Conservation (phyloP, 2,888 invertebrate genomes). For the Drosophila pegasa region DNA sequence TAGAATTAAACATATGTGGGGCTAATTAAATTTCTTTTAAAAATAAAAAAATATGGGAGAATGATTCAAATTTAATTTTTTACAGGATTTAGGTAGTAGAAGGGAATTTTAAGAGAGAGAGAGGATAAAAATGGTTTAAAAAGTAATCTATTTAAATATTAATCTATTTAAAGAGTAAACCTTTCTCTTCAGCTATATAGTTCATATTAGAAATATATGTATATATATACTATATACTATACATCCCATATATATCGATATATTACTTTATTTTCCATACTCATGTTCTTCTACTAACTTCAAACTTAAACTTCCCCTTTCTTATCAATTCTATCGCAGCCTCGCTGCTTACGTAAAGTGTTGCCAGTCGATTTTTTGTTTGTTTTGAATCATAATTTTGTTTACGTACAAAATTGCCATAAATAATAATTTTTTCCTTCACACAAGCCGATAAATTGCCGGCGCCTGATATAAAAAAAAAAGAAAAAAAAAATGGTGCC, state of each 20-base stretch:
- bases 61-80: not conserved
- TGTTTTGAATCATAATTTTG: constrained; percentile 55
- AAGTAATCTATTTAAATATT: too few relatives aligned
- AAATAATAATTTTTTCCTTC: constrained; percentile 53
- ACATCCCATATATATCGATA: too few relatives aligned
- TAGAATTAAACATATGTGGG: not conserved
- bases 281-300: not conserved
- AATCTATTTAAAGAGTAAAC: too few relatives aligned
- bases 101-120: too few relatives aligned
- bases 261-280: too few relatives aligned
- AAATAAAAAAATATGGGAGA: not conserved
- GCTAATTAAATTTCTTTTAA: not conserved
- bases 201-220: too few relatives aligned
- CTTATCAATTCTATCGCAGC: constrained; percentile 2
- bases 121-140: too few relatives aligned
- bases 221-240: too few relatives aligned
- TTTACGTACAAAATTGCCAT: constrained; percentile 66
- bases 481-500: constrained; percentile 14
- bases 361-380: constrained; percentile 15
- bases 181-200: too few relatives aligned
- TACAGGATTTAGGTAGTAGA: too few relatives aligned
- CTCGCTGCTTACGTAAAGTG: constrained; percentile 28
- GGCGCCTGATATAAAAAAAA: constrained; percentile 59
- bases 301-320: not conserved
- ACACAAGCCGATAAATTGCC: constrained; percentile 63